Conservation (phyloP, 2,888 invertebrate genomes). For the Bombylius discolor region DNA sequence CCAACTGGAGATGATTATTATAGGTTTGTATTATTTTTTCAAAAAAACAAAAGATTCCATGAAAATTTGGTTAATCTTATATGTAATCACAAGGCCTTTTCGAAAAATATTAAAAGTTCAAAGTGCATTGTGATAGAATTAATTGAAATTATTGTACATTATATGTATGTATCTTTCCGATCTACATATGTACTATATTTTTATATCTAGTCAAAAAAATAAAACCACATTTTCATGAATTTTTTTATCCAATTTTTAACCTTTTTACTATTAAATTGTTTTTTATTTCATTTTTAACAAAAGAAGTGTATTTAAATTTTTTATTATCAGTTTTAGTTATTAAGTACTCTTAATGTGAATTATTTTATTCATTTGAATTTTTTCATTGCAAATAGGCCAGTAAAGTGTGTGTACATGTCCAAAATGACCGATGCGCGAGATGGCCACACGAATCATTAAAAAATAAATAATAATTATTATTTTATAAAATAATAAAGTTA, state of each 20-base stretch:
- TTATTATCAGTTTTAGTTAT: not conserved
- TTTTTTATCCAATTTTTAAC: too few relatives aligned
- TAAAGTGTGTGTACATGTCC: slow-evolving; percentile 38
- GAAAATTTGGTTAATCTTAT: not conserved
- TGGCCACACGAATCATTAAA: slow-evolving; percentile 32
- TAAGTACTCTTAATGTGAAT: not conserved
- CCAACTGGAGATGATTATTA: slow-evolving; percentile 43
- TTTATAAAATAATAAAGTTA: not conserved
- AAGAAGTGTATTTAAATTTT: not conserved
- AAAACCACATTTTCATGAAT: slow-evolving; percentile 3
- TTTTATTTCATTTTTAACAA: not conserved
- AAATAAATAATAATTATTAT: slow-evolving; percentile 12
- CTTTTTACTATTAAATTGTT: not conserved
- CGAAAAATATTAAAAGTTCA: too few relatives aligned
- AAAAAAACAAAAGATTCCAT: not conserved
- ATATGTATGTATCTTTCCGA: too few relatives aligned
- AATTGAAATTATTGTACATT: too few relatives aligned
- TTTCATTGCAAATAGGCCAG: slow-evolving; percentile 39
- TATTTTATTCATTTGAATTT: slow-evolving; percentile 33
- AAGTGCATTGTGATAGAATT: too few relatives aligned
- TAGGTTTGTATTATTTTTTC: slow-evolving; percentile 31
- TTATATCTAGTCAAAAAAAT: not conserved
- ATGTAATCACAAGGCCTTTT: too few relatives aligned
- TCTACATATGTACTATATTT: too few relatives aligned
- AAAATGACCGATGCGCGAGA: slow-evolving; percentile 38